These are phyloP conservation scores for Enteromius radiatus DNA, from an alignment of 2,797 vertebrate genomes.

Conservation along the genomic window DNA sequence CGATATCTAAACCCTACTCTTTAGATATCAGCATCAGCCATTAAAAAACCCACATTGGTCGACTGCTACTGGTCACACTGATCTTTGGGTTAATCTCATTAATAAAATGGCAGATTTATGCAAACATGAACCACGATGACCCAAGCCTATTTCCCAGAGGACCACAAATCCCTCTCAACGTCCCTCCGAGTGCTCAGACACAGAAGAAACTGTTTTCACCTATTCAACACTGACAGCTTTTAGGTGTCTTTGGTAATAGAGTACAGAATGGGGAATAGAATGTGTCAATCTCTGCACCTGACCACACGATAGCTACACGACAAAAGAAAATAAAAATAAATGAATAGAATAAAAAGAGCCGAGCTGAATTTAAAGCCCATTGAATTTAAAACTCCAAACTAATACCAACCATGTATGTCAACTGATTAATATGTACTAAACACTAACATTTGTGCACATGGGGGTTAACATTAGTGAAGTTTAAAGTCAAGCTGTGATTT, in stretches of 20 bases:
- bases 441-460: not conserved
- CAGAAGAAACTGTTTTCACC: not conserved
- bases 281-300: not conserved
- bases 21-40: not conserved
- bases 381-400: not conserved
- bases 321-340: not conserved
- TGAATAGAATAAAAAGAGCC: not conserved
- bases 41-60: not conserved
- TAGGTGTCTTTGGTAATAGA: constrained; percentile 6
- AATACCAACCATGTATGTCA: not conserved
- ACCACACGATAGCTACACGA: not conserved
- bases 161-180: not conserved
- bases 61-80: not conserved
- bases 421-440: not conserved
- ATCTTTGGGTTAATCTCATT: constrained; percentile 5
- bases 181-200: not conserved
- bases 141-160: constrained; percentile 2
- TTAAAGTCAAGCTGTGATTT: constrained; percentile 7
- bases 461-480: not conserved
- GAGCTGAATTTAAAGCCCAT: not conserved
- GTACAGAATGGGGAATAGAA: not conserved
- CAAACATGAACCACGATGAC: constrained; percentile 12
- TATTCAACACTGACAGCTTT: not conserved
- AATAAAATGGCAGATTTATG: constrained; percentile 5
- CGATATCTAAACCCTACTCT: not conserved